These are phyloP conservation scores for Bubo blakistoni DNA, from an alignment of 2,113 vertebrate genomes.

Conservation along the genomic window DNA sequence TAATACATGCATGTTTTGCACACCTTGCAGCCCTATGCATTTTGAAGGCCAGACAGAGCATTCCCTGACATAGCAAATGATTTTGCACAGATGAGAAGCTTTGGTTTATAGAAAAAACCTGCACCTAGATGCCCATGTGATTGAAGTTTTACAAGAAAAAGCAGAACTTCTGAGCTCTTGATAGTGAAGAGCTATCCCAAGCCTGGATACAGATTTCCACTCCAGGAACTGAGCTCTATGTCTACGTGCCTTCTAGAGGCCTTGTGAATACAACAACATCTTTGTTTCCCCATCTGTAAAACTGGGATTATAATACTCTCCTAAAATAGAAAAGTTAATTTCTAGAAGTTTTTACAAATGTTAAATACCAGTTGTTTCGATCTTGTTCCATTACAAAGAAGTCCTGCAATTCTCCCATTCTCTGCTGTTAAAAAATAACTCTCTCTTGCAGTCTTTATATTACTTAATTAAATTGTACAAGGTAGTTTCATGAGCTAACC, in stretches of 20 bases:
- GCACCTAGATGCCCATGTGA: background rate
- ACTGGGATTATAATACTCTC: background rate
- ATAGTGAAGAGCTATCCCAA: background rate
- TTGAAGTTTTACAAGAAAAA: background rate
- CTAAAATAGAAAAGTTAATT: background rate
- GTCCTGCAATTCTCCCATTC: background rate
- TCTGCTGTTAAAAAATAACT: background rate
- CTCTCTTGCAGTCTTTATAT: background rate
- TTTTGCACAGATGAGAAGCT: background rate
- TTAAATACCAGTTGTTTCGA: background rate
- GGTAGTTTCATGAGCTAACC: background rate
- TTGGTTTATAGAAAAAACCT: background rate
- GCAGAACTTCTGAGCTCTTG: background rate
- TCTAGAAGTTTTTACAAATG: background rate
- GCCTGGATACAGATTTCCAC: background rate
- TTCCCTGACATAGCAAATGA: background rate
- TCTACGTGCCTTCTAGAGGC: background rate
- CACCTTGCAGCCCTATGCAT: background rate
- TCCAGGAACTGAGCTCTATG: background rate
- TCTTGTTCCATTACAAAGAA: background rate
- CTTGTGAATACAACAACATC: background rate
- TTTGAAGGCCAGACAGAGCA: background rate
- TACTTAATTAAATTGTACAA: background rate
- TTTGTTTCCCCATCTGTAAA: background rate
- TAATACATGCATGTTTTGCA: background rate